Evolutionary conservation across 2,113 vertebrate genomes (phyloP).

Genomic region (Sinocyclocheilus maitianheensis): DNA sequence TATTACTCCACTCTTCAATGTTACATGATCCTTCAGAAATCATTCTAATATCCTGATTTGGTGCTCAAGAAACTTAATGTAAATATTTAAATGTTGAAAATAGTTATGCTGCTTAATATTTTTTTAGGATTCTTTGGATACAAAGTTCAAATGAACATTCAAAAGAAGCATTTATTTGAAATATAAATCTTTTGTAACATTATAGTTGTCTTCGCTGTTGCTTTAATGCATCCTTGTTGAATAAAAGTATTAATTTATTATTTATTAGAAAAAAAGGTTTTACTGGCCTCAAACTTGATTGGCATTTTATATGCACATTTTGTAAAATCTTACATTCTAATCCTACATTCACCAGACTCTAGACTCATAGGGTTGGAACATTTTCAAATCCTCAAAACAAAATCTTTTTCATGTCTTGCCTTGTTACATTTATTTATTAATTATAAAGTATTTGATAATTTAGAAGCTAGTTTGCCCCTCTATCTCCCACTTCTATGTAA

Average conservation of each 20-base stretch:
- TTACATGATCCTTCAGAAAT: neutral
- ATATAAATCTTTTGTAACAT: too few relatives aligned
- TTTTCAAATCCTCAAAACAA: neutral
- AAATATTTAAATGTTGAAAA: too few relatives aligned
- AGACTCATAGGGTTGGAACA: neutral
- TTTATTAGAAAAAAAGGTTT: neutral
- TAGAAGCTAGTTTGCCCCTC: neutral
- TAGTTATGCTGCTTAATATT: too few relatives aligned
- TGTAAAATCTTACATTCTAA: neutral
- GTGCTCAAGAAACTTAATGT: neutral
- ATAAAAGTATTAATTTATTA: neutral
- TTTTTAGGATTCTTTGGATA: too few relatives aligned
- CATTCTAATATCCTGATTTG: neutral
- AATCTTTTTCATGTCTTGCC: neutral
- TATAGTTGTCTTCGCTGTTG: too few relatives aligned
- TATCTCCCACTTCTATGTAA: neutral
- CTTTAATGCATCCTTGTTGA: too few relatives aligned
- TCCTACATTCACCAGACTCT: neutral
- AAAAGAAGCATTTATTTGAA: too few relatives aligned
- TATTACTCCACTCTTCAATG: neutral
- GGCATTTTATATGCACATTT: neutral
- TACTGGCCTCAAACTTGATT: neutral
- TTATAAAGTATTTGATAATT: slow-evolving; percentile 12
- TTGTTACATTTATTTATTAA: neutral
- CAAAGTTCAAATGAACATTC: neutral